These are phyloP conservation scores for Hydrozoanthus gracilis DNA, from an alignment of 92 coral and sea anemone genomes.

Conservation along the genomic window DNA sequence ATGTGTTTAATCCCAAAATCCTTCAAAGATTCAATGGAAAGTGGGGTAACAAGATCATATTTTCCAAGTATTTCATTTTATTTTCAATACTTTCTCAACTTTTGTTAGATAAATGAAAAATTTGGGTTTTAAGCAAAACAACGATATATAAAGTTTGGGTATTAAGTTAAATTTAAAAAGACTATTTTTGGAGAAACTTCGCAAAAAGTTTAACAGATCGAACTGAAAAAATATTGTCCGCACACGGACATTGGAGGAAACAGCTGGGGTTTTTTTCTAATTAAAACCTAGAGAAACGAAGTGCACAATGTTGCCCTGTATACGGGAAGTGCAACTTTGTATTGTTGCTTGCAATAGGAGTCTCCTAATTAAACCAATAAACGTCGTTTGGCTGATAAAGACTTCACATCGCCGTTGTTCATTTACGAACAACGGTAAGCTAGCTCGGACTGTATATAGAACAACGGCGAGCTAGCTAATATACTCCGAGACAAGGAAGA, in stretches of 20 bases:
- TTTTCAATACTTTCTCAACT: neutral
- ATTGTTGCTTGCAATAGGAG: too few species aligned
- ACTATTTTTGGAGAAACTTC: neutral
- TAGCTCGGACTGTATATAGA: too few species aligned
- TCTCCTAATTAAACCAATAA: too few species aligned
- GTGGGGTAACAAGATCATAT: neutral
- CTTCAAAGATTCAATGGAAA: neutral
- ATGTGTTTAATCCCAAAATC: constrained; percentile 3
- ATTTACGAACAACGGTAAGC: too few species aligned
- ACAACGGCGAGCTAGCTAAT: too few species aligned
- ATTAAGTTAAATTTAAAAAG: constrained; percentile 19
- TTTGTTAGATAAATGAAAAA: neutral
- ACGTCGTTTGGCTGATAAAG: too few species aligned
- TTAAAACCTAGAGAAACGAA: constrained; percentile 22
- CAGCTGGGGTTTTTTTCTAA: constrained; percentile 13
- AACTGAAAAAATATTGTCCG: constrained; percentile 16
- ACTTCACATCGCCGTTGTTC: too few species aligned
- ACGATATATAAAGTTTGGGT: constrained; percentile 20
- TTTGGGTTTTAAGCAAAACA: constrained; percentile 22
- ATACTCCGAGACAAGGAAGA: too few species aligned
- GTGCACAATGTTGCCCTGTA: constrained; percentile 16
- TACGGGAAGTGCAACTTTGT: too few species aligned
- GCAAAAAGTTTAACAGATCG: constrained; percentile 16
- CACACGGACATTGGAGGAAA: constrained; percentile 25
- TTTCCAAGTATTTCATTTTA: neutral